Base-by-base conservation (phyloP, 2,113 vertebrate species). In the Ageneiosus marmoratus region DNA sequence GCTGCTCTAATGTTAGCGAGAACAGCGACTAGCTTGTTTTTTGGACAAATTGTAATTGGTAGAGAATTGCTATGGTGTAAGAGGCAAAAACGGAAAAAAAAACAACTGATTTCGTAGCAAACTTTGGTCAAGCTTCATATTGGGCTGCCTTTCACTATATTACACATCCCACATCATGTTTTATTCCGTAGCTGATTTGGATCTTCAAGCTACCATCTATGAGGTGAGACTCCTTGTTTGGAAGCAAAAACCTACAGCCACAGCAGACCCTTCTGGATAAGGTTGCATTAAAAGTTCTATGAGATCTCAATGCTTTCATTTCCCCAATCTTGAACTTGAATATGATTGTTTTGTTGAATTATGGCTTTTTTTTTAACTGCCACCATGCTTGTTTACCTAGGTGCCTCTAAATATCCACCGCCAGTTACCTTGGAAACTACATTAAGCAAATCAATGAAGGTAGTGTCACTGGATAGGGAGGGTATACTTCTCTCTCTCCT, bases 401-500 rank as follows among this genome's bases (percentile, higher is more conserved):
- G 87, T 87, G 92, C 88, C 91, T 92, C 92, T 91, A 93, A 95
- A 92, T 92, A 91, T 87, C 89, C 89, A 89, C 86, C 87, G 89
- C 87, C 90, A 29, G 92, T 95, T 92, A 91, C 94, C 92, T 85
- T 91, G 92, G 95, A 90, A 95, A 95, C 95, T 86, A 87, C 92
- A 93, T 94, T 94, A 94, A 93, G 92, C 92, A 94, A 93, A 95
- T 96, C 94, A 92, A 95, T 95, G 90, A 87, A 94, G 89, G 91
- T 93, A 93, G 93, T 95, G 92, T 94, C 92, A 93, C 90, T 91
- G 89, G 88, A 83, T 89, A 88, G 91, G 91, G 91, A 95, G 91
- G 93, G 91, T 87, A 93, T 91, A 91, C 88, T 89, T 93, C 83
- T 82, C 85, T 81, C 75, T 82, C 82, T 85, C 87, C 84, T 88